Evolutionary conservation across 2,797 vertebrate genomes (phyloP).

Genomic region (Rhodeus uyekii): DNA sequence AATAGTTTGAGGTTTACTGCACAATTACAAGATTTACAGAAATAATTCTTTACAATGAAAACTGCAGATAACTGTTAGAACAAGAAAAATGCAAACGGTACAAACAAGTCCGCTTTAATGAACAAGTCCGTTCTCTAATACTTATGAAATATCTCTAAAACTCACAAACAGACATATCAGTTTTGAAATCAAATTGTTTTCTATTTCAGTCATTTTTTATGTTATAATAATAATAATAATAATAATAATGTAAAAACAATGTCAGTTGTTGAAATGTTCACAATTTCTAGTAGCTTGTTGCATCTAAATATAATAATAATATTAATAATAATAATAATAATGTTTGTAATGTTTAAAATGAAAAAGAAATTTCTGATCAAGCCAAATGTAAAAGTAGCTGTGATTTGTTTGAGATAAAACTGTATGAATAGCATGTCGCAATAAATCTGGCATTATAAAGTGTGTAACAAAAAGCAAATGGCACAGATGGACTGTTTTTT

Average conservation of each 20-base stretch:
- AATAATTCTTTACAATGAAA: background rate
- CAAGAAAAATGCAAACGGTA: background rate
- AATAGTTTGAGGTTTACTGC: constrained; percentile 1
- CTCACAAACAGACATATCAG: background rate
- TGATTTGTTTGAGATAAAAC: constrained; percentile 45
- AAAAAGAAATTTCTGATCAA: constrained; percentile 9
- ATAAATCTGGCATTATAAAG: constrained; percentile 59
- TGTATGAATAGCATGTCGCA: constrained; percentile 44
- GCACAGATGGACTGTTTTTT: constrained; percentile 60
- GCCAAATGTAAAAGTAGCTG: constrained; percentile 22
- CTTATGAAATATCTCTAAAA: background rate
- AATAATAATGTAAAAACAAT: too few species aligned
- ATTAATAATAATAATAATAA: background rate
- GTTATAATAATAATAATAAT: background rate
- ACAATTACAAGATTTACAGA: background rate
- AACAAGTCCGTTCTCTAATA: too few species aligned
- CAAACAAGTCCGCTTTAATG: background rate
- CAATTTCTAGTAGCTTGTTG: background rate
- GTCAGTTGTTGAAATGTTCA: too few species aligned
- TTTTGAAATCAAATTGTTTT: background rate
- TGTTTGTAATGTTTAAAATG: background rate
- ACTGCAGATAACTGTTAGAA: background rate
- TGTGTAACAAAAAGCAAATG: constrained; percentile 59
- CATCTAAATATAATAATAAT: background rate
- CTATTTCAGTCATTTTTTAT: too few species aligned